Evolutionary conservation across 2,113 vertebrate genomes (phyloP).

Genomic region (Phaetusa simplex): DNA sequence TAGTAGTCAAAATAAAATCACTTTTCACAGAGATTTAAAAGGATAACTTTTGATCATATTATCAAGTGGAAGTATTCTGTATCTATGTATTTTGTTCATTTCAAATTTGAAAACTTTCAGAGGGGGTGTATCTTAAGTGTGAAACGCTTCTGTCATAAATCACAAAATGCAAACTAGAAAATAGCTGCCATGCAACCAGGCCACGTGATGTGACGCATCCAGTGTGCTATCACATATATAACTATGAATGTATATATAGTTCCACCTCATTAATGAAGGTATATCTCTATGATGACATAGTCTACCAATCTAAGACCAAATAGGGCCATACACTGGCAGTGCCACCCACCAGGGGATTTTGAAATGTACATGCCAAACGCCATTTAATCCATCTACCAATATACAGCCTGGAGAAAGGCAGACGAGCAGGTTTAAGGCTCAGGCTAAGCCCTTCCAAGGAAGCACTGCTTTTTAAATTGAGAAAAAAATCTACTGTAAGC

Average conservation of each 20-base stretch:
- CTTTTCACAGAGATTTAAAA: background rate
- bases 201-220: background rate
- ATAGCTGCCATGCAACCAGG: background rate
- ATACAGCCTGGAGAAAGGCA: background rate
- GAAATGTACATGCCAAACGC: background rate
- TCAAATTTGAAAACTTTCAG: background rate
- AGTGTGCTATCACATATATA: background rate
- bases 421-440: background rate
- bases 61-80: background rate
- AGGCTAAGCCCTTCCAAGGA: background rate
- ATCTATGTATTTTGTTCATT: background rate
- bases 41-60: background rate
- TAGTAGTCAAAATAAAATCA: background rate
- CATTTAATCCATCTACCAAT: background rate
- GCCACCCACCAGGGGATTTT: background rate
- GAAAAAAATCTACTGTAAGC: background rate
- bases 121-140: background rate
- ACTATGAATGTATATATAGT: background rate
- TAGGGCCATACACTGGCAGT: background rate
- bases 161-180: background rate
- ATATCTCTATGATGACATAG: fast-evolving
- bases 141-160: background rate
- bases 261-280: background rate
- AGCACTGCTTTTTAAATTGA: background rate
- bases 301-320: background rate